A percentile compares a stretch with the other conserved stretches of the same genome.
Conservation (phyloP, 2,888 invertebrate species). For the Leucoptera coffeella region DNA sequence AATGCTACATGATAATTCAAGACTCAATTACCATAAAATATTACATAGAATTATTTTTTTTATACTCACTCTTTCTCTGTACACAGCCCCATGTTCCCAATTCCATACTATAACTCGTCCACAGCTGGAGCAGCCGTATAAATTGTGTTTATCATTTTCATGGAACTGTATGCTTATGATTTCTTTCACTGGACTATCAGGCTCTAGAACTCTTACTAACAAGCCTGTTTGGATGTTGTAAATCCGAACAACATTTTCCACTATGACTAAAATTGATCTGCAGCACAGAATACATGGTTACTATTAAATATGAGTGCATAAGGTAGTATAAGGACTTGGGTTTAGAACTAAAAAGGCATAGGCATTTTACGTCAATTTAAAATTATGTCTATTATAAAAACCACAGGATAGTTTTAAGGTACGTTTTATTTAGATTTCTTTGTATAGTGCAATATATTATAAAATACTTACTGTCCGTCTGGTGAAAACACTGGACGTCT, state of each 20-base stretch:
- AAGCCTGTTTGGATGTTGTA: constrained; percentile 40
- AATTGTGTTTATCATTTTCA: constrained; percentile 28
- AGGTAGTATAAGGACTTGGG: no score
- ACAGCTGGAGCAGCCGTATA: constrained; percentile 31
- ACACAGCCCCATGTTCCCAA: constrained; percentile 40
- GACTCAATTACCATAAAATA: neutral
- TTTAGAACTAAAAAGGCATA: no score
- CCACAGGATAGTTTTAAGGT: neutral
- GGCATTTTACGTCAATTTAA: no score
- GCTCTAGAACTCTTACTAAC: constrained; percentile 30
- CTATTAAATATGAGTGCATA: no score
- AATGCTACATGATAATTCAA: neutral
- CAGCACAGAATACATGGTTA: constrained; percentile 12
- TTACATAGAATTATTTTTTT: constrained; percentile 3
- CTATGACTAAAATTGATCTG: constrained; percentile 34
- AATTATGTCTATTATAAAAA: no score
- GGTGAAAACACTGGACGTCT: constrained; percentile 36
- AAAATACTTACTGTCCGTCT: constrained; percentile 33
- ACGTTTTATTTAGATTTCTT: no score
- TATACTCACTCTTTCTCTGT: constrained; percentile 34
- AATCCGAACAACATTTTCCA: constrained; percentile 33
- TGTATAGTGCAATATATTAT: neutral
- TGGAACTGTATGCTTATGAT: constrained; percentile 31
- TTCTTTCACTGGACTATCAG: constrained; percentile 20
- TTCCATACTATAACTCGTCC: constrained; percentile 38